Percentiles rank a stretch among this genome's conserved stretches.
phyloP scores from a whole-genome alignment of 2,888 invertebrate species.

The Mechanitis messenoides region DNA sequence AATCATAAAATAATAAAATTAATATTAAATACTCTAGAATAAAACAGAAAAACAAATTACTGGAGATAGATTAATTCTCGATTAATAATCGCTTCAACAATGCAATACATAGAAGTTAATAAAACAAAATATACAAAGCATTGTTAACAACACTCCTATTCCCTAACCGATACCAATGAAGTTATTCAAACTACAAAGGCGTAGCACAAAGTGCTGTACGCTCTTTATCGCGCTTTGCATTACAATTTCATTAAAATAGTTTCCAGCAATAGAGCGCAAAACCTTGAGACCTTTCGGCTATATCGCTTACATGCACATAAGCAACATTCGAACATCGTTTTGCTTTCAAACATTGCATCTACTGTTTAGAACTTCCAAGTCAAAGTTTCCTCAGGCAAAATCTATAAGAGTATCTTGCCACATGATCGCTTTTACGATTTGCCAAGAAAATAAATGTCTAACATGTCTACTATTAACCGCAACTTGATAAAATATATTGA shows the following conservation, averaged over 20 bases:
- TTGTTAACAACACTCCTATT: conserved; percentile 4
- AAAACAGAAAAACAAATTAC: too few relatives aligned
- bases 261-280: conserved; percentile 25
- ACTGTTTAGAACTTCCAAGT: conserved; percentile 57
- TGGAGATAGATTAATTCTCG: too few relatives aligned
- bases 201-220: background rate
- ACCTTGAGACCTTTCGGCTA: conserved; percentile 46
- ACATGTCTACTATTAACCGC: conserved; percentile 58
- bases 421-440: conserved; percentile 74
- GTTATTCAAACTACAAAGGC: conserved; percentile 18
- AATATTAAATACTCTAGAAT: too few relatives aligned
- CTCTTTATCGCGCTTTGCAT: conserved; percentile 12
- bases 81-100: too few relatives aligned
- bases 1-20: too few relatives aligned
- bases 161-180: conserved; percentile 7
- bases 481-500: conserved; percentile 51
- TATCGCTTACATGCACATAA: conserved; percentile 57
- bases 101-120: background rate
- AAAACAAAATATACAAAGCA: conserved; percentile 2
- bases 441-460: conserved; percentile 68
- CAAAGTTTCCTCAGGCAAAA: conserved; percentile 71
- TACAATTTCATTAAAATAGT: conserved; percentile 29
- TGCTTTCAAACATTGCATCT: conserved; percentile 65
- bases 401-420: conserved; percentile 74
- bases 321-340: conserved; percentile 64